Conservation (phyloP, 2,888 invertebrate species). For the Mellilla xanthometata region DNA sequence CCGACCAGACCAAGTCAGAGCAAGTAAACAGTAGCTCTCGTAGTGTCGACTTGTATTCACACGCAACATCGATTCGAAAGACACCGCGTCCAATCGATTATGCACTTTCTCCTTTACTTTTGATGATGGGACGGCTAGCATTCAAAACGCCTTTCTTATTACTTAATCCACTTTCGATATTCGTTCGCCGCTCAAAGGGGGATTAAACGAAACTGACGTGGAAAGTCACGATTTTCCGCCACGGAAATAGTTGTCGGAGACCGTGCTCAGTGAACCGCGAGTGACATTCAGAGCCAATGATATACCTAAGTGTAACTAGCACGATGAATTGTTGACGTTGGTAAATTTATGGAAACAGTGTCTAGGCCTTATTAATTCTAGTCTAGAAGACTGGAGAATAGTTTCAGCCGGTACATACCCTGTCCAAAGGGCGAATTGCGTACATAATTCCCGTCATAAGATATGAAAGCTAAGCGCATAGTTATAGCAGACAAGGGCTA, state of each 20-base stretch:
- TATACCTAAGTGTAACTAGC: neutral
- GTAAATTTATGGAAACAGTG: too few species aligned
- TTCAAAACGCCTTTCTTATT: constrained; percentile 31
- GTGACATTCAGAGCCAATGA: neutral
- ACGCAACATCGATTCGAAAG: constrained; percentile 19
- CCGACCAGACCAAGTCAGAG: too few species aligned
- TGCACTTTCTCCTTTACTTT: constrained; percentile 33
- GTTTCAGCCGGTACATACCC: constrained; percentile 13
- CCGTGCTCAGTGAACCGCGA: neutral
- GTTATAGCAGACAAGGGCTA: constrained; percentile 42
- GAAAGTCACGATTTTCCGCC: constrained; percentile 1
- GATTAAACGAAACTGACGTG: neutral
- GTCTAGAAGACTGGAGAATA: too few species aligned
- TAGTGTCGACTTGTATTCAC: constrained; percentile 23
- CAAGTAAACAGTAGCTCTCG: constrained; percentile 18
- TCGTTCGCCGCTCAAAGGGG: constrained; percentile 21
- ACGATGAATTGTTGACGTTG: too few species aligned
- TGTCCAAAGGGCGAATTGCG: constrained; percentile 24
- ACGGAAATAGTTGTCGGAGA: neutral
- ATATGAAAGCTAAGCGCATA: constrained; percentile 28
- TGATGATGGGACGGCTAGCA: constrained; percentile 31
- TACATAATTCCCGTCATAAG: constrained; percentile 20
- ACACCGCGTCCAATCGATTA: constrained; percentile 32
- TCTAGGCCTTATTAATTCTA: too few species aligned
- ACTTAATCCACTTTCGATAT: constrained; percentile 31